These are phyloP conservation scores for Horisme vitalbata DNA, from an alignment of 2,888 invertebrate species.

Conservation along the genomic window DNA sequence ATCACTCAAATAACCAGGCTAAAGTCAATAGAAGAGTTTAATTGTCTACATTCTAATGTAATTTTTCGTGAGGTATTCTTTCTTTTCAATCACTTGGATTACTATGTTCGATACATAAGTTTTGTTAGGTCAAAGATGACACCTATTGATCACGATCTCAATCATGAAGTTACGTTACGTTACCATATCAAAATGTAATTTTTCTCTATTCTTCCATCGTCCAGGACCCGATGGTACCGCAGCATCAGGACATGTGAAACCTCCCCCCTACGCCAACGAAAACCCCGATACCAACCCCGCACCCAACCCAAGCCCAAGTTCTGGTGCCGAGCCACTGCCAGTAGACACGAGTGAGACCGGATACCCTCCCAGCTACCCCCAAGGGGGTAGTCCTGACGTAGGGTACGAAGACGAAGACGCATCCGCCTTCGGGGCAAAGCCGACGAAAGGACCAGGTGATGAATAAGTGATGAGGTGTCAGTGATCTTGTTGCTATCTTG, in stretches of 20 bases:
- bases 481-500: constrained; percentile 65
- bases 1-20: too few relatives aligned
- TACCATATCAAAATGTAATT: too few relatives aligned
- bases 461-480: constrained; percentile 68
- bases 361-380: constrained; percentile 30
- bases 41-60: too few relatives aligned
- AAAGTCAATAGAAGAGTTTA: too few relatives aligned
- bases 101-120: too few relatives aligned
- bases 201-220: constrained; percentile 35
- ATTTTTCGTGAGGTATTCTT: too few relatives aligned
- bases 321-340: constrained; percentile 28
- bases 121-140: too few relatives aligned
- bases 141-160: too few relatives aligned
- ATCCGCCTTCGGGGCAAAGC: constrained; percentile 59
- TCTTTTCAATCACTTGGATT: too few relatives aligned
- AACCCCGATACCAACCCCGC: constrained; percentile 41
- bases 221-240: constrained; percentile 80
- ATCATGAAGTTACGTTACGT: too few relatives aligned
- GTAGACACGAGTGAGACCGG: constrained; percentile 32
- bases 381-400: constrained; percentile 39
- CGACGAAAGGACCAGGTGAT: constrained; percentile 78
- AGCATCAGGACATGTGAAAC: constrained; percentile 82
- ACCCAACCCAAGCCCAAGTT: constrained; percentile 38
- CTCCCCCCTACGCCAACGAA: constrained; percentile 68
- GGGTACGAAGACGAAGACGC: constrained; percentile 63